A percentile compares a stretch with the other conserved stretches of the same genome.
phyloP scores from a whole-genome alignment of 2,888 invertebrate genomes.

The Oegoconia quadripuncta region DNA sequence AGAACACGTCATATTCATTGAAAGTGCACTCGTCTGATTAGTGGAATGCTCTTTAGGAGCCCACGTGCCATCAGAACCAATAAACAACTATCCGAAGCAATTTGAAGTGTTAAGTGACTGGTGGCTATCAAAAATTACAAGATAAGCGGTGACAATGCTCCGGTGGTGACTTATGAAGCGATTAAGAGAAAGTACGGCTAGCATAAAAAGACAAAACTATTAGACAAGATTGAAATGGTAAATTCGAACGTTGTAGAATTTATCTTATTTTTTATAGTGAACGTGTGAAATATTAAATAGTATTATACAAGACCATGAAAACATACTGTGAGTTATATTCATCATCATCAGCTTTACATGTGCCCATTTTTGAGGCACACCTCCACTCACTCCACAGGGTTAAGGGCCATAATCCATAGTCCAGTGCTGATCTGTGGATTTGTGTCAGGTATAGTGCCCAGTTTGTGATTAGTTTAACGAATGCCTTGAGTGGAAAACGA shows the following conservation, averaged over 20 bases:
- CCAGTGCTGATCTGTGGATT: too few species aligned
- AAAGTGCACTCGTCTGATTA: slow-evolving; percentile 69
- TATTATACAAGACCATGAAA: background rate
- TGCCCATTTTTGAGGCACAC: too few species aligned
- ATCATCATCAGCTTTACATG: too few species aligned
- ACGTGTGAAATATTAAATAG: background rate
- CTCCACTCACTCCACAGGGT: too few species aligned
- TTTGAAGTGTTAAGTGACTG: slow-evolving; percentile 76
- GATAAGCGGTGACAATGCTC: slow-evolving; percentile 68
- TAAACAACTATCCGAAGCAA: slow-evolving; percentile 68
- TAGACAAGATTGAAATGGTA: background rate
- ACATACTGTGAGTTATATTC: too few species aligned
- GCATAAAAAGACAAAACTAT: slow-evolving; percentile 24
- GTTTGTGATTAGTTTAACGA: too few species aligned
- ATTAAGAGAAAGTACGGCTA: slow-evolving; percentile 53
- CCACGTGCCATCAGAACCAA: slow-evolving; percentile 71
- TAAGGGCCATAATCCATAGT: too few species aligned
- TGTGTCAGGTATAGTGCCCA: too few species aligned
- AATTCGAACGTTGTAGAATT: background rate
- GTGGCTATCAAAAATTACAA: slow-evolving; percentile 76
- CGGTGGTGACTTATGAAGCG: slow-evolving; percentile 74
- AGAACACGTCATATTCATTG: slow-evolving; percentile 71
- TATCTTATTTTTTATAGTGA: background rate
- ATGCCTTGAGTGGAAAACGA: too few species aligned
- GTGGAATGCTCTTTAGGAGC: slow-evolving; percentile 69